Percentiles rank a stretch among this genome's conserved stretches.
Evolutionary conservation across 2,797 vertebrate species (phyloP).

Genomic region (Acanthiza pusilla): DNA sequence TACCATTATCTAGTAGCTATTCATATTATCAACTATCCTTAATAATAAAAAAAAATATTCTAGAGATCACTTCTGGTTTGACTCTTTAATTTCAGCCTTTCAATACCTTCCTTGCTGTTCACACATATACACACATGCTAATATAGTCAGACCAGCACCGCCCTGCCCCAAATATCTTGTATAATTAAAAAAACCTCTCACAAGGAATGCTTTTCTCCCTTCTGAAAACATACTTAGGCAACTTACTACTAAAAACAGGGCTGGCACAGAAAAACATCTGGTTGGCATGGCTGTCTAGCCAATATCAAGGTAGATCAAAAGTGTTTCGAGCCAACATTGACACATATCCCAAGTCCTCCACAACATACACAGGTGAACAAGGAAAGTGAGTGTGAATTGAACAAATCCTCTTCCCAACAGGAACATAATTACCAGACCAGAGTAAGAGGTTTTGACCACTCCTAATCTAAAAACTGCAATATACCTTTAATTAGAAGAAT

Average conservation of each 20-base stretch:
- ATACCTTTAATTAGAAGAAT: background rate
- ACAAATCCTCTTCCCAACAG: background rate
- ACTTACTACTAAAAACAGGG: background rate
- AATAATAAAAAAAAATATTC: background rate
- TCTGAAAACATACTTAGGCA: background rate
- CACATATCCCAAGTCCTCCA: background rate
- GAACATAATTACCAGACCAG: background rate
- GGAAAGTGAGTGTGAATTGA: background rate
- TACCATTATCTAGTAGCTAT: background rate
- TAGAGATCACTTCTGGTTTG: background rate
- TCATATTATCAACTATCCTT: background rate
- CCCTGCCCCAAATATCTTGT: background rate
- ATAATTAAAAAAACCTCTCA: background rate
- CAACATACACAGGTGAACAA: background rate
- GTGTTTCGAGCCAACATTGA: background rate
- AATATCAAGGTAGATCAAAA: background rate
- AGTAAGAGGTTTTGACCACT: background rate
- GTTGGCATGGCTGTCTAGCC: background rate
- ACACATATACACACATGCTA: background rate
- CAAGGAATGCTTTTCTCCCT: background rate
- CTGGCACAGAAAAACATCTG: background rate
- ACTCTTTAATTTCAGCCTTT: background rate
- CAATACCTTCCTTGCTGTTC: background rate
- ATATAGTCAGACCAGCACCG: background rate
- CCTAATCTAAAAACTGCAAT: background rate